Conservation (phyloP, 2,797 vertebrate genomes). For the Spizella passerina region DNA sequence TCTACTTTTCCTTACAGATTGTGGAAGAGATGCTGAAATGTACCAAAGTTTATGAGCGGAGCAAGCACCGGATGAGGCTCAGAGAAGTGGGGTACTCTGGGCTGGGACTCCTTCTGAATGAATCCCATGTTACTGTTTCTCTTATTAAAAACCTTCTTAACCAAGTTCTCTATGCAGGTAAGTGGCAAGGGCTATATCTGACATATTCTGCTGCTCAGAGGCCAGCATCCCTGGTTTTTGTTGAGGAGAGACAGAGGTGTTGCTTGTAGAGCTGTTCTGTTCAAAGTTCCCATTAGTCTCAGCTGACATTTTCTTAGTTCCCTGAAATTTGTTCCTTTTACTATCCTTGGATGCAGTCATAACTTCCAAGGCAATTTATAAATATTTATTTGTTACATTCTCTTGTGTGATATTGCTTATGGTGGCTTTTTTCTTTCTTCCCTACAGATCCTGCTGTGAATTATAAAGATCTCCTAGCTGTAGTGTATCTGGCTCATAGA, state of each 20-base stretch:
- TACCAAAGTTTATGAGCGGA: conserved; percentile 94
- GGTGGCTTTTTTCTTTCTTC: neutral
- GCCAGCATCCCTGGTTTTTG: fast-evolving
- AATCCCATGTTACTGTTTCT: conserved; percentile 83
- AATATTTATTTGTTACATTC: conserved; percentile 4
- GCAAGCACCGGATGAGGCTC: conserved; percentile 90
- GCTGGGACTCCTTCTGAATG: conserved; percentile 90
- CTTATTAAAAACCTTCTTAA: conserved; percentile 91
- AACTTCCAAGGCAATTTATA: neutral
- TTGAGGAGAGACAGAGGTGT: neutral
- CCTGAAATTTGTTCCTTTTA: neutral
- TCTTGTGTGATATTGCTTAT: neutral
- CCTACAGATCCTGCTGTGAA: conserved; percentile 87
- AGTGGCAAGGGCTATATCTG: neutral
- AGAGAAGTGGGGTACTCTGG: conserved; percentile 93
- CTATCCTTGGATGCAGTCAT: neutral
- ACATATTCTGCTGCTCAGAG: neutral
- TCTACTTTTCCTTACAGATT: conserved; percentile 74
- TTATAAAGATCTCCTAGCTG: conserved; percentile 93
- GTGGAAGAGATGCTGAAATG: conserved; percentile 95
- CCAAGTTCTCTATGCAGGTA: conserved; percentile 92
- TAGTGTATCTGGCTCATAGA: conserved; percentile 90
- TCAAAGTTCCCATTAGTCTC: neutral
- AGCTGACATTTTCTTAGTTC: neutral
- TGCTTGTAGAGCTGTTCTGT: neutral